Base-by-base conservation (phyloP, 2,888 invertebrate genomes). In the Diarsia brunnea region DNA sequence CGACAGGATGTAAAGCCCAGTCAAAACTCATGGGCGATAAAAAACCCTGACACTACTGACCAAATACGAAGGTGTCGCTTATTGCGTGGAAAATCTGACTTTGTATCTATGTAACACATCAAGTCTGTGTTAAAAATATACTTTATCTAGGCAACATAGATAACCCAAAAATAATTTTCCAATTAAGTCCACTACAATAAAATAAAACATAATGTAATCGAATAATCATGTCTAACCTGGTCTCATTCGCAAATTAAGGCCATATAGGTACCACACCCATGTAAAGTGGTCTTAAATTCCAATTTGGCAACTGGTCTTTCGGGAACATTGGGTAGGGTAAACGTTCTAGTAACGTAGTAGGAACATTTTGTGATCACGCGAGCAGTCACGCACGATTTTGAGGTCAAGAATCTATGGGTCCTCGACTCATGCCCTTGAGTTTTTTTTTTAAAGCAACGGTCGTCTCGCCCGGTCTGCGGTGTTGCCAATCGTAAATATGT, bases 401-500 rank as follows among this genome's bases (percentile, higher is more conserved):
- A 93, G 96, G 94, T 95, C 96, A 96, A 96, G 93, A 95, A 90
- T 95, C 95, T 93, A 87, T 84, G 93, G 94, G 93, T 94, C 94
- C 90, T 90, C 93, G 95, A 93, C 95, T 90, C 86, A 86, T 94
- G 94, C 92, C 96, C 96, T 96, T 96, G 96, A 93, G 85, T 90
- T 95, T 95, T 94, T 89, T 94, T 89, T 95, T 94, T 89, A 88
- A 90, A 86, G 87, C 93, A 94, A 94, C 94, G 93, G 93, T 91
- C 75, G 81, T 78, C 78, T 77, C 84, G 77, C 76, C 76, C 73
- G 78, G 78, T 78, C 84, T 78, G 81, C 63, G 81, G 83, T 83
- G 84, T 84, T 82, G 78, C 81, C 75, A 85, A 83, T 77, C 86
- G 73, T 81, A 78, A 81, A 82, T 85, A 85, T 87, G 82, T 75